Base-by-base conservation (phyloP, 1,140 invertebrate genomes). In the Drosophila truncata region DNA sequence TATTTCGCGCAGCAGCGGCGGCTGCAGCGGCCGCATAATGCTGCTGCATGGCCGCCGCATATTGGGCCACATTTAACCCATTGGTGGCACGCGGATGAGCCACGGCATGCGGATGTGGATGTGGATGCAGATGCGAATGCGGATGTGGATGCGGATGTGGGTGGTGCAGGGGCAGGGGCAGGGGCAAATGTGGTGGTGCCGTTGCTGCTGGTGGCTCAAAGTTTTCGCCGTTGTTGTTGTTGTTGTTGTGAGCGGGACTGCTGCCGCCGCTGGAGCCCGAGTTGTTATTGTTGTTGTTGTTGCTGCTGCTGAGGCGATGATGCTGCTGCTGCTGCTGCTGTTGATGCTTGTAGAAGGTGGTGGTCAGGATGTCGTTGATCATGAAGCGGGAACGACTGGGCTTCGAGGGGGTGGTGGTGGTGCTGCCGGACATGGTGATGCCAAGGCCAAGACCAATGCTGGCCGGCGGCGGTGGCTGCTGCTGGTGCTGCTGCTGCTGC, bases 311-410 rank as follows among this genome's bases (percentile, higher is more conserved):
- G 27, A 57, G 55, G 37, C 25, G 65, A 46, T 91, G 35, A 60
- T 78, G 54, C 41, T 86, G 73, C 9, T 91, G 71, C 14, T 92
- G 76, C 20, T 91, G 65, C 33, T 91, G 65, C 39, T 90, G 82
- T 11, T 91, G 87, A 31, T 92, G 87, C 57, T 91, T 91, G 57
- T 92, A 92, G 39, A 88, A 91, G 5, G 83, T 86, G 11, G 91
- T 95, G 33, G 95, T 96, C 42, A 96, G 93, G 73, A 97, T 96
- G 82, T 97, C 96, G 41, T 96, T 96, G 93, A 96, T 96, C 96
- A 96, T 96, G 93, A 96, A 97, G 46, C 96, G 93, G 18, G 96
- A 96, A 47, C 96, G 94, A 75, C 95, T 95, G 52, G 95, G 95
- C 94, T 94, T 95, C 74, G 94, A 93, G 80, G 94, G 95, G 60